phyloP scores from a whole-genome alignment of 2,113 vertebrate genomes.

The Paedocypris sp. region DNA sequence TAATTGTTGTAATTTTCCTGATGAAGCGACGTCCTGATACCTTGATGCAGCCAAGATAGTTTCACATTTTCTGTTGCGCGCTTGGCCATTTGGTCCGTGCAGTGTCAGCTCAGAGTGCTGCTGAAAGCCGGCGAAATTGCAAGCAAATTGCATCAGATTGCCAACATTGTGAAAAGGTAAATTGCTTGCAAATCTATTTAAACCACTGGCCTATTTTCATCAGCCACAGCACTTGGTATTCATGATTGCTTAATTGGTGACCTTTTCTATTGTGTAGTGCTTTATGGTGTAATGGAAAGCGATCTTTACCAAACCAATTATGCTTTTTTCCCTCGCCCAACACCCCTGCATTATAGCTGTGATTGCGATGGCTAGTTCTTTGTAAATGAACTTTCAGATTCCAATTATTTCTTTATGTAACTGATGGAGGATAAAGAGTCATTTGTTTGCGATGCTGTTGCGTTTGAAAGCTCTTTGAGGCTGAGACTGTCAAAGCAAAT shows the following conservation, averaged over 20 bases:
- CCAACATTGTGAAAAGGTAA: constrained; percentile 99
- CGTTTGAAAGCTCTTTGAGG: constrained; percentile 80
- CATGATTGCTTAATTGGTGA: constrained; percentile 99
- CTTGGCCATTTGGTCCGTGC: constrained; percentile 98
- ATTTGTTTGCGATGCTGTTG: constrained; percentile 94
- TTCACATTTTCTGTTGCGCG: constrained; percentile 91
- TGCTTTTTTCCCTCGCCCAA: constrained; percentile 86
- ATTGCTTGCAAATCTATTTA: constrained; percentile 99
- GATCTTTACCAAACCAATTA: constrained; percentile 99
- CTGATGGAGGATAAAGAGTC: constrained; percentile 91
- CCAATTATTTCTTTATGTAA: constrained; percentile 76
- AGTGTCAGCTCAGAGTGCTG: constrained; percentile 99
- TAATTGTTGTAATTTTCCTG: constrained; percentile 99
- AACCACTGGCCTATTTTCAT: constrained; percentile 99
- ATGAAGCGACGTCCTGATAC: constrained; percentile 99
- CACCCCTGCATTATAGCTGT: constrained; percentile 88
- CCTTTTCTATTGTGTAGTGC: constrained; percentile 99
- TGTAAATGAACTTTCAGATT: constrained; percentile 99
- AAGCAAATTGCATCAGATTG: constrained; percentile 99
- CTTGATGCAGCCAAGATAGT: constrained; percentile 99
- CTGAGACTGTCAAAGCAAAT: constrained; percentile 78
- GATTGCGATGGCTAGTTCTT: constrained; percentile 99
- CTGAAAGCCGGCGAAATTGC: constrained; percentile 99
- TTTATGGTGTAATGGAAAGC: constrained; percentile 99
- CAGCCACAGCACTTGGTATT: constrained; percentile 99